A percentile compares a stretch with the other conserved stretches of the same genome.
Conservation (phyloP, 2,113 vertebrate genomes). For the Phrynosoma blainvillii region DNA sequence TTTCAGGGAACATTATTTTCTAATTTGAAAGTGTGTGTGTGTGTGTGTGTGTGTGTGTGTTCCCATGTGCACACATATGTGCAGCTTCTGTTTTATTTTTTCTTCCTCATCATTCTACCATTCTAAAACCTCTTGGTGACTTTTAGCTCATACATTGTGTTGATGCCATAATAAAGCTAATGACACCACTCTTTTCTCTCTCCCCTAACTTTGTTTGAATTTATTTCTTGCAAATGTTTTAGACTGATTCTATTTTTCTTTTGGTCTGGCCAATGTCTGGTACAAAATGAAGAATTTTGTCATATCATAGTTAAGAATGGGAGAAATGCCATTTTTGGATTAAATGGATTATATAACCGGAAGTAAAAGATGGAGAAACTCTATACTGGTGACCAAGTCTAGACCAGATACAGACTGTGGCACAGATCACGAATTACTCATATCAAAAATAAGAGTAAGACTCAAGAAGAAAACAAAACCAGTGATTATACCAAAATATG, state of each 20-base stretch:
- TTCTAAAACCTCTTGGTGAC: neutral
- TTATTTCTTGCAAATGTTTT: neutral
- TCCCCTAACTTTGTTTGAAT: neutral
- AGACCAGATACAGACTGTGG: too few species aligned
- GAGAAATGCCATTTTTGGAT: neutral
- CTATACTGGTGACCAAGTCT: too few species aligned
- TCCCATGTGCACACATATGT: neutral
- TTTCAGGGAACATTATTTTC: slow-evolving; percentile 5
- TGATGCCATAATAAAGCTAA: neutral
- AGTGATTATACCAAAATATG: too few species aligned
- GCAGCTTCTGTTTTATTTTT: slow-evolving; percentile 26
- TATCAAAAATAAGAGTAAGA: too few species aligned
- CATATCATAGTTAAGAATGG: neutral
- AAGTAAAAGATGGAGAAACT: too few species aligned
- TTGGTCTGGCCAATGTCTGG: neutral
- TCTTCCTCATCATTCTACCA: slow-evolving; percentile 10
- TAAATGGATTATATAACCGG: too few species aligned
- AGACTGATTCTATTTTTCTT: neutral
- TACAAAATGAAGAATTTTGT: neutral
- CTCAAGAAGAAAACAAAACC: too few species aligned
- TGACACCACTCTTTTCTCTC: neutral
- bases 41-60: neutral
- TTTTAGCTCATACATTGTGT: neutral
- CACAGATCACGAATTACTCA: too few species aligned
- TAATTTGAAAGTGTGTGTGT: slow-evolving; percentile 42